Conservation (phyloP, 2,888 invertebrate species). For the Achlya flavicornis region DNA sequence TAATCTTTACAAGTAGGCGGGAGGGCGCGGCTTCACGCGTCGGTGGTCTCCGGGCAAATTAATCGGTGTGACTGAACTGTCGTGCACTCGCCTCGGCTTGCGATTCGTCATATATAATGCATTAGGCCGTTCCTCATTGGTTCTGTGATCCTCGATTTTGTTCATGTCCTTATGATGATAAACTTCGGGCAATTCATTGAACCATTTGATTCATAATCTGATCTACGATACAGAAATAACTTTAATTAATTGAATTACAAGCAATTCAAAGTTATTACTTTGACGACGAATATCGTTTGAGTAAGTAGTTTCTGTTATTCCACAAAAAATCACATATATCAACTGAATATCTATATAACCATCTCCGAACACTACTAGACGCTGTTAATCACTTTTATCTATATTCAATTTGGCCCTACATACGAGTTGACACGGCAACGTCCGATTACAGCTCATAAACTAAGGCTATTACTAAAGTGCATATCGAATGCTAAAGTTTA, state of each 20-base stretch:
- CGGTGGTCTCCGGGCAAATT: constrained; percentile 36
- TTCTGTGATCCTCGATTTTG: constrained; percentile 38
- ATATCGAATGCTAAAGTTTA: constrained; percentile 55
- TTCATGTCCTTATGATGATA: not conserved
- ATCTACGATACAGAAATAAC: no score
- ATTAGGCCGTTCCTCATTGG: constrained; percentile 41
- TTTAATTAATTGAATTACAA: no score
- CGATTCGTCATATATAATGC: constrained; percentile 55
- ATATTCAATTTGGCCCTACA: not conserved
- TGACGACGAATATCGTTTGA: no score
- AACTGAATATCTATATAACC: not conserved
- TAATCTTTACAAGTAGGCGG: constrained; percentile 27
- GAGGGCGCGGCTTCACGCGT: constrained; percentile 43
- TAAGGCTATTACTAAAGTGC: constrained; percentile 51
- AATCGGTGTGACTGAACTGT: constrained; percentile 57
- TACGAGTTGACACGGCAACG: constrained; percentile 37
- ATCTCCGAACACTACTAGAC: not conserved
- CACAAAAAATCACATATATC: not conserved
- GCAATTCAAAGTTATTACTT: no score
- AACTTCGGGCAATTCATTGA: no score
- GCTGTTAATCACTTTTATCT: not conserved
- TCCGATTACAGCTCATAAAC: constrained; percentile 49
- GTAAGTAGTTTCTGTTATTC: no score
- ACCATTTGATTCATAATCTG: no score
- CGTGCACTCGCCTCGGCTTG: constrained; percentile 43